These are phyloP conservation scores for Illadopsis cleaveri DNA, from an alignment of 2,113 vertebrate species.

Conservation along the genomic window DNA sequence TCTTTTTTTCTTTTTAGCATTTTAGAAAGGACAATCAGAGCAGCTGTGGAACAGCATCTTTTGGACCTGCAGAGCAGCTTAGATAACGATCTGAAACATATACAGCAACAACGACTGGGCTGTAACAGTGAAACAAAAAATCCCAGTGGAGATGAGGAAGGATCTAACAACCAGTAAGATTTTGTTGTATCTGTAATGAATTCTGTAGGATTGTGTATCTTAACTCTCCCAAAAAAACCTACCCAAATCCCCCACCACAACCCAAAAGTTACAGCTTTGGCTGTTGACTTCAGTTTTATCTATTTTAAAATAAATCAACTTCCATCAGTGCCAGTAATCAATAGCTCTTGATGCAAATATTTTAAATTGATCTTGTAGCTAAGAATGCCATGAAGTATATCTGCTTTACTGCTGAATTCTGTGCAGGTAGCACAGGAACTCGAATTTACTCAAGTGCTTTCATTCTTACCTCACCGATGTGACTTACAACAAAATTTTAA, in stretches of 20 bases:
- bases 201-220: neutral
- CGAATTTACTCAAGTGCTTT: neutral
- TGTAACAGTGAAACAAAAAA: conserved; percentile 70
- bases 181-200: neutral
- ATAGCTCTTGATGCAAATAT: neutral
- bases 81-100: conserved; percentile 81
- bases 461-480: neutral
- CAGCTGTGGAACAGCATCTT: conserved; percentile 92
- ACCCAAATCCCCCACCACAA: neutral
- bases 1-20: conserved; percentile 71
- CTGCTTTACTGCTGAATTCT: neutral
- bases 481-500: neutral
- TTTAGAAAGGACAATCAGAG: conserved; percentile 89
- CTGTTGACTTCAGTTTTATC: neutral
- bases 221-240: neutral
- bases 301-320: neutral
- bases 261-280: neutral
- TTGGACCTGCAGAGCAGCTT: conserved; percentile 90
- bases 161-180: conserved; percentile 79
- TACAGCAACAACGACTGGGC: conserved; percentile 71
- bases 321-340: neutral
- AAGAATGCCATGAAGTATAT: neutral
- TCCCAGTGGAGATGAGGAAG: conserved; percentile 70
- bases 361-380: neutral
- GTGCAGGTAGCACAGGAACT: neutral